Evolutionary conservation across 1,140 invertebrate genomes (phyloP).

Genomic region (Pogonomyrmex barbatus): DNA sequence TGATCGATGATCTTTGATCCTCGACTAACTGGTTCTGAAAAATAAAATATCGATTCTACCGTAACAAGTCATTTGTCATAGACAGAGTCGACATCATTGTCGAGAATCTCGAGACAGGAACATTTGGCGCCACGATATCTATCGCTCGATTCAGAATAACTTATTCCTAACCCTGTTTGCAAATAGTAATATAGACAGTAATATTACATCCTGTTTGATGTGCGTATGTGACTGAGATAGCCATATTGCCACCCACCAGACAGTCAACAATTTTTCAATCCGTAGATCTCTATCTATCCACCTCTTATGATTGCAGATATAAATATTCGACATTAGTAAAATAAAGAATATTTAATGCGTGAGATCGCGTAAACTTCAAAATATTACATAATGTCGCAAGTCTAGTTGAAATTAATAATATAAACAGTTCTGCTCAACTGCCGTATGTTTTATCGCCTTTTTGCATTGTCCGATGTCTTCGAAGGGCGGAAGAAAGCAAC

Average conservation of each 20-base stretch:
- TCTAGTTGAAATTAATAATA: neutral
- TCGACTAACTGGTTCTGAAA: conserved; percentile 23
- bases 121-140: conserved; percentile 65
- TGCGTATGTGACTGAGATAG: conserved; percentile 55
- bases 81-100: conserved; percentile 36
- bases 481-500: conserved; percentile 23
- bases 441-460: neutral
- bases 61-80: conserved; percentile 55
- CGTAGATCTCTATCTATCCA: conserved; percentile 6
- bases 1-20: conserved; percentile 48
- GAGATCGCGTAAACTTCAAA: no score
- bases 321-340: conserved; percentile 23
- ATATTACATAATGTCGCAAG: neutral
- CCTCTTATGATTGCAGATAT: conserved; percentile 24
- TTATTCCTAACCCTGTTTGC: conserved; percentile 51
- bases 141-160: conserved; percentile 64
- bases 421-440: neutral
- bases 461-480: conserved; percentile 37
- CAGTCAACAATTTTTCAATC: conserved; percentile 62
- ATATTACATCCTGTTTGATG: conserved; percentile 58
- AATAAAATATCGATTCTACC: conserved; percentile 58
- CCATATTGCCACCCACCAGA: conserved; percentile 58
- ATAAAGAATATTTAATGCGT: neutral
- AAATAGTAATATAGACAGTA: conserved; percentile 72
- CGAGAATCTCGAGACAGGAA: conserved; percentile 56